Evolutionary conservation across 2,888 invertebrate genomes (phyloP).

Genomic region (Microctonus brassicae): DNA sequence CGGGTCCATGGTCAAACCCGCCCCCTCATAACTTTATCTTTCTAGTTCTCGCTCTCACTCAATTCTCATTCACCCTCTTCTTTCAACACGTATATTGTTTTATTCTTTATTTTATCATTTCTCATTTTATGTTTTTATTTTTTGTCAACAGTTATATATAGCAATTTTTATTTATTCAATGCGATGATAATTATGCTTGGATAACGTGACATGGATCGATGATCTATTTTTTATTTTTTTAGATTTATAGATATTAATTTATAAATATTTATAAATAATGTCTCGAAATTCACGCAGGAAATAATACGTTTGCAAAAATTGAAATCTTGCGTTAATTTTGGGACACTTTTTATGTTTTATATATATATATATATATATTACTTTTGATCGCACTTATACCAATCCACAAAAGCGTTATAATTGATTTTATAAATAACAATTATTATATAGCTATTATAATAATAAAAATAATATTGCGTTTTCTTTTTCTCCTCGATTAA

Average conservation of each 20-base stretch:
- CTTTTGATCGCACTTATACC: conserved; percentile 22
- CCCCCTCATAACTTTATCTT: conserved; percentile 36
- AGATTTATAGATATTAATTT: too few relatives aligned
- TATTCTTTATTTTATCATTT: conserved; percentile 42
- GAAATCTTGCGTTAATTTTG: too few relatives aligned
- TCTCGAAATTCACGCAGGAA: too few relatives aligned
- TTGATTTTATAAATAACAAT: not conserved
- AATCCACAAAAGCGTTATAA: conserved; percentile 20
- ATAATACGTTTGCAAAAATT: too few relatives aligned
- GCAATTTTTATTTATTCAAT: conserved; percentile 4
- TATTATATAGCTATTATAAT: too few relatives aligned
- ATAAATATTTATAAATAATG: too few relatives aligned
- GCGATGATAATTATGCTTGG: conserved; percentile 22
- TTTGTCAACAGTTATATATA: conserved; percentile 12
- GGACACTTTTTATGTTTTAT: too few relatives aligned
- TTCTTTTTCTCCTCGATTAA: conserved; percentile 50
- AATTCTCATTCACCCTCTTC: conserved; percentile 40
- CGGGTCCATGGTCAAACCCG: conserved; percentile 50
- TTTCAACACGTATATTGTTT: conserved; percentile 36
- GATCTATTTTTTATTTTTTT: conserved; percentile 17
- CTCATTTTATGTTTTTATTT: conserved; percentile 23
- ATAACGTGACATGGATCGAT: conserved; percentile 35
- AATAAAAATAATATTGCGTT: not conserved
- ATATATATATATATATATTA: conserved; percentile 14
- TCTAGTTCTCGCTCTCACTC: conserved; percentile 25